Conservation (phyloP, 2,888 invertebrate genomes). For the Heliconius erato region DNA sequence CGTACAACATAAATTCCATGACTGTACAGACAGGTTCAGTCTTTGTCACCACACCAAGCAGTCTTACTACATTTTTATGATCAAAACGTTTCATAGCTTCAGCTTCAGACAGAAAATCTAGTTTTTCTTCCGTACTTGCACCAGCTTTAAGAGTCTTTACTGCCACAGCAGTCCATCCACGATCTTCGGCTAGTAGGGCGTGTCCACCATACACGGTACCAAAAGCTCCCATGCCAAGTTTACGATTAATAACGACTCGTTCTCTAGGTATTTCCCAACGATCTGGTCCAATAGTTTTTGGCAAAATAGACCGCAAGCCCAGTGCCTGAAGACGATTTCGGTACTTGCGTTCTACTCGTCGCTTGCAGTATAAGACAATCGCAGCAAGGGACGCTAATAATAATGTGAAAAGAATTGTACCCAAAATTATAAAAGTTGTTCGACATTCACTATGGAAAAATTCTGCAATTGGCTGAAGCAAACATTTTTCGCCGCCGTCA, state of each 20-base stretch:
- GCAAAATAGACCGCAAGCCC: constrained; percentile 67
- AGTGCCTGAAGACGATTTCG: constrained; percentile 69
- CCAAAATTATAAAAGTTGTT: constrained; percentile 86
- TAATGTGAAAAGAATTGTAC: constrained; percentile 60
- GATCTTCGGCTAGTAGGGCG: constrained; percentile 86
- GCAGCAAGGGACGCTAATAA: constrained; percentile 62
- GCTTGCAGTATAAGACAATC: constrained; percentile 66
- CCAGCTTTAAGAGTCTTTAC: constrained; percentile 95
- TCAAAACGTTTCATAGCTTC: constrained; percentile 97
- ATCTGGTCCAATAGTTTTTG: constrained; percentile 85
- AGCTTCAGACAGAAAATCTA: constrained; percentile 96
- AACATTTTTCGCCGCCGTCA: constrained; percentile 88
- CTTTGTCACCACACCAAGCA: constrained; percentile 94
- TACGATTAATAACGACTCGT: constrained; percentile 93
- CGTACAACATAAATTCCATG: constrained; percentile 98
- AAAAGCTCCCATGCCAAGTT: constrained; percentile 95
- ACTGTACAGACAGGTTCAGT: constrained; percentile 95
- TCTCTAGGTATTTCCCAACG: constrained; percentile 96
- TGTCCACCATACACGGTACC: constrained; percentile 97
- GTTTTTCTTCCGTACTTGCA: constrained; percentile 93
- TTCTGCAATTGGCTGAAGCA: constrained; percentile 88
- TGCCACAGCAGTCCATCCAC: constrained; percentile 93
- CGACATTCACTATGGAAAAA: constrained; percentile 90
- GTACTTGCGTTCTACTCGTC: constrained; percentile 70
- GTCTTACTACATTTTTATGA: constrained; percentile 94